Conservation (phyloP, 1,140 invertebrate species). For the Vanessa tameamea region DNA sequence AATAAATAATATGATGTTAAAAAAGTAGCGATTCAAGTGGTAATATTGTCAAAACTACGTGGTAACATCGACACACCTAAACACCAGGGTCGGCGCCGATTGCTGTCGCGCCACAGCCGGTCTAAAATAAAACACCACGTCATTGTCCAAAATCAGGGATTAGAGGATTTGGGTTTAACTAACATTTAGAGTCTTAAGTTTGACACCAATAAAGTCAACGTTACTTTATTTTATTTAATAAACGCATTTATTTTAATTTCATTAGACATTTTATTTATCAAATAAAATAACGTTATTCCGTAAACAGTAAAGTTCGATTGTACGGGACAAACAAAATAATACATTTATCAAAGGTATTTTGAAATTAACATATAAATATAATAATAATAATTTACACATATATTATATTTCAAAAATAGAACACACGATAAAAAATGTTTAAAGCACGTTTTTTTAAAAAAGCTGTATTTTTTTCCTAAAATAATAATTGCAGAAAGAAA, state of each 20-base stretch:
- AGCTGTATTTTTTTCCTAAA: neutral
- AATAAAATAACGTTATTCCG: conserved; percentile 21
- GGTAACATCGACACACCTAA: conserved; percentile 81
- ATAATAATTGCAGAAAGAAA: neutral
- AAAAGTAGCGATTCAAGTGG: conserved; percentile 57
- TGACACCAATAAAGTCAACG: conserved; percentile 2
- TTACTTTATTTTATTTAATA: conserved; percentile 24
- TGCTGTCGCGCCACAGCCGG: conserved; percentile 80
- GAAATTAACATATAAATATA: neutral
- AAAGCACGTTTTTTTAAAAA: neutral
- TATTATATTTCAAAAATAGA: neutral
- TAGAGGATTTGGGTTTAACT: conserved; percentile 30
- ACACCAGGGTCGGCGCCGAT: conserved; percentile 80
- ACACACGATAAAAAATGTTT: neutral
- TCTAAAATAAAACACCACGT: conserved; percentile 79
- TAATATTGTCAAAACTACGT: conserved; percentile 57
- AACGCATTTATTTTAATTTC: neutral
- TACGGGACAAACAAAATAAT: neutral
- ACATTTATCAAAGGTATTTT: neutral
- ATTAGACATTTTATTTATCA: neutral
- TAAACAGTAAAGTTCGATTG: conserved; percentile 1
- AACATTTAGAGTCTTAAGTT: conserved; percentile 20
- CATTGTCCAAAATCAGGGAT: conserved; percentile 60
- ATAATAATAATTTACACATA: neutral
- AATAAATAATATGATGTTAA: neutral